Percentiles rank a stretch among this genome's conserved stretches.
phyloP scores from a whole-genome alignment of 2,888 invertebrate genomes.

The Spisula subtruncata region DNA sequence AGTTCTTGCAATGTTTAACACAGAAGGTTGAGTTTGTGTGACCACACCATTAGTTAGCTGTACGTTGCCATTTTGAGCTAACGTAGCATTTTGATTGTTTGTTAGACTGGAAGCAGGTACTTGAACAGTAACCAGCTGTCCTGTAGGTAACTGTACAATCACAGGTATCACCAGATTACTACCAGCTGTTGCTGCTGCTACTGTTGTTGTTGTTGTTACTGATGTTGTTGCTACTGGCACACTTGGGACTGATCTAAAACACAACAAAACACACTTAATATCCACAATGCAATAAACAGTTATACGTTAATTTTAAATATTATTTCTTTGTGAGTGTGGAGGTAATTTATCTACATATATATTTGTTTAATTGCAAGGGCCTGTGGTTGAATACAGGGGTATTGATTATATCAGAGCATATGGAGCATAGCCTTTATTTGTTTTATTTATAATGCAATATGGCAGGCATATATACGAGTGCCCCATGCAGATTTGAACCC shows the following conservation, averaged over 20 bases:
- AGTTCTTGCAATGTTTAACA: constrained; percentile 8
- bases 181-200: not conserved
- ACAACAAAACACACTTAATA: not conserved
- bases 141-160: constrained; percentile 89
- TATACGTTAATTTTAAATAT: too few relatives aligned
- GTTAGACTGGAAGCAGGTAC: constrained; percentile 72
- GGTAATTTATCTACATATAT: too few relatives aligned
- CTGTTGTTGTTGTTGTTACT: not conserved
- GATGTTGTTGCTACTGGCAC: not conserved
- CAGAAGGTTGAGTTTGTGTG: constrained; percentile 29
- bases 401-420: too few relatives aligned
- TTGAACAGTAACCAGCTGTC: constrained; percentile 88
- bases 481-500: too few relatives aligned
- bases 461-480: too few relatives aligned
- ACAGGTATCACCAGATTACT: constrained; percentile 85
- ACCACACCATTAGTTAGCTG: constrained; percentile 43
- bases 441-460: too few relatives aligned
- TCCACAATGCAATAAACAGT: not conserved
- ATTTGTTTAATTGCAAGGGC: too few relatives aligned
- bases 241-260: not conserved
- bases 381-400: too few relatives aligned
- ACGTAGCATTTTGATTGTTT: constrained; percentile 34
- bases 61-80: constrained; percentile 3
- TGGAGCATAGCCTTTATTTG: too few relatives aligned
- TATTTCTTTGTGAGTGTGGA: too few relatives aligned